phyloP scores from a whole-genome alignment of 2,888 invertebrate species.

The Celastrina argiolus region DNA sequence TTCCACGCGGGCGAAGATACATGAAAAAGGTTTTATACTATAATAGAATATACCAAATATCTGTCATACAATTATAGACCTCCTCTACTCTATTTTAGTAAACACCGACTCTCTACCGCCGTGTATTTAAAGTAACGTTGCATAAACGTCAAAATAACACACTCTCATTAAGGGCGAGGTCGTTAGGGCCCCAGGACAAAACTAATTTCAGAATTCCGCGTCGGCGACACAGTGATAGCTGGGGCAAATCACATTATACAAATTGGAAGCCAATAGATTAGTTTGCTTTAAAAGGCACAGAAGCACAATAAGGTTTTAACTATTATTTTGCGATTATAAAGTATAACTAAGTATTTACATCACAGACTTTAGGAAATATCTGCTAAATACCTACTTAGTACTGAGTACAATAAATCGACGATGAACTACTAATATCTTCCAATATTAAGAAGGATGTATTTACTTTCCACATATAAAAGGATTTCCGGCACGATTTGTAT shows the following conservation, averaged over 20 bases:
- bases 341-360: background rate
- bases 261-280: slow-evolving; percentile 7
- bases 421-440: no score
- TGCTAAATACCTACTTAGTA: no score
- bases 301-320: background rate
- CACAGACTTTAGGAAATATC: no score
- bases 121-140: background rate
- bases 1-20: no score
- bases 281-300: background rate
- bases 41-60: background rate
- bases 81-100: background rate
- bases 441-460: no score
- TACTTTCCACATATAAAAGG: no score
- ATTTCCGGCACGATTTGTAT: no score
- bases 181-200: slow-evolving; percentile 6
- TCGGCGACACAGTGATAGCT: background rate
- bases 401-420: no score
- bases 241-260: slow-evolving; percentile 1
- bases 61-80: background rate
- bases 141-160: slow-evolving; percentile 8
- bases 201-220: slow-evolving; percentile 16
- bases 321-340: background rate
- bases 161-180: background rate
- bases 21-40: no score
- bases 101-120: background rate